Evolutionary conservation across 2,797 vertebrate species (phyloP).

Genomic region (Peromyscus melanophrys): DNA sequence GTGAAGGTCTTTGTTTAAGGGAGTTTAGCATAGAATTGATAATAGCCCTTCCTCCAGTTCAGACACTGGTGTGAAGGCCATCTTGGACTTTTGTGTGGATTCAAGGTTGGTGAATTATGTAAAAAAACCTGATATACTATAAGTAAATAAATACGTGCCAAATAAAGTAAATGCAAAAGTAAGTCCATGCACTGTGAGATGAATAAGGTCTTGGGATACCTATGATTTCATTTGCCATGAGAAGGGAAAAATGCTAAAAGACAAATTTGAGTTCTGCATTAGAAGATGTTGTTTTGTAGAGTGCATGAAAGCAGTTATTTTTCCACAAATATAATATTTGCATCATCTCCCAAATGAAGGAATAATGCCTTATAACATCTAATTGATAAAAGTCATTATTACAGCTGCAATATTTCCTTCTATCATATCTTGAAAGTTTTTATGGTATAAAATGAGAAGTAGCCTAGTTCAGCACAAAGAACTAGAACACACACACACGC

Average conservation of each 20-base stretch:
- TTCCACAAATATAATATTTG: conserved; percentile 25
- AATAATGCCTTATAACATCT: not conserved
- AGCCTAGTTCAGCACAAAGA: not conserved
- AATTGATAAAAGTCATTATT: not conserved
- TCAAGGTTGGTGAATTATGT: not conserved
- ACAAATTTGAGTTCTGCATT: not conserved
- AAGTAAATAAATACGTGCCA: not conserved
- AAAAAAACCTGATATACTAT: not conserved
- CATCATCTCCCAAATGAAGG: not conserved
- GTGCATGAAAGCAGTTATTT: not conserved
- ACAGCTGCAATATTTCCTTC: not conserved
- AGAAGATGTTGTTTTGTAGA: not conserved
- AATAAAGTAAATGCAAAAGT: not conserved
- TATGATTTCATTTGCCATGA: not conserved
- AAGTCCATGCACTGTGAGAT: not conserved
- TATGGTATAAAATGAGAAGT: not conserved
- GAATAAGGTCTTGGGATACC: not conserved
- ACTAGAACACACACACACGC: not conserved
- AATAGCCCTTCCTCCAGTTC: not conserved
- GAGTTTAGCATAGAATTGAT: not conserved
- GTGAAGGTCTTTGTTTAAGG: not conserved
- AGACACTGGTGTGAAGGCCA: not conserved
- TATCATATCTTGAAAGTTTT: not conserved
- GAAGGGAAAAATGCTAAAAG: not conserved
- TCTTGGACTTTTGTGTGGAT: not conserved